phyloP scores from a whole-genome alignment of 2,888 invertebrate genomes.

The Hyposoter didymator region DNA sequence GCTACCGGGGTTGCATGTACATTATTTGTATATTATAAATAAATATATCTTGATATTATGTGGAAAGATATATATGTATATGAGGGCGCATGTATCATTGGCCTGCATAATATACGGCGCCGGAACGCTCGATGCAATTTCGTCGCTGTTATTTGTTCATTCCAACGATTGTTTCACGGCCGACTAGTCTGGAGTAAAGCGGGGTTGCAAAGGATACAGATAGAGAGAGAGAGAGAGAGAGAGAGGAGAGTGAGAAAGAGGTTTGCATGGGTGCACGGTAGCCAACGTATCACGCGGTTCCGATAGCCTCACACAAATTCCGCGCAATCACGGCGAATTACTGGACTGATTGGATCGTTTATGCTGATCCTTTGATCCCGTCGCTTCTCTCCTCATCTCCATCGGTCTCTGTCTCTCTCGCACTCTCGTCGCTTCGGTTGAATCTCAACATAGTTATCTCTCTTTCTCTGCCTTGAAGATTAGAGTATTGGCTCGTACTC shows the following conservation, averaged over 20 bases:
- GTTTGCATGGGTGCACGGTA: slow-evolving; percentile 73
- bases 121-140: slow-evolving; percentile 67
- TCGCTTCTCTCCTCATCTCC: slow-evolving; percentile 70
- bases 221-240: slow-evolving; percentile 21
- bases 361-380: slow-evolving; percentile 83
- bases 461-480: slow-evolving; percentile 50
- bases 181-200: slow-evolving; percentile 46
- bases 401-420: slow-evolving; percentile 38
- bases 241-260: slow-evolving; percentile 9
- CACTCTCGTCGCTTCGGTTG: slow-evolving; percentile 25
- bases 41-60: slow-evolving; percentile 39
- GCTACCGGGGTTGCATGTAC: slow-evolving; percentile 19
- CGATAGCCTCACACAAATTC: slow-evolving; percentile 79
- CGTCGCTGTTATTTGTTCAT: slow-evolving; percentile 69
- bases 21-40: slow-evolving; percentile 31
- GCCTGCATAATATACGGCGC: slow-evolving; percentile 59
- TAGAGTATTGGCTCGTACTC: slow-evolving; percentile 28
- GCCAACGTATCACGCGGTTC: slow-evolving; percentile 72
- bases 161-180: slow-evolving; percentile 69
- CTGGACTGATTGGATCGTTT: slow-evolving; percentile 84
- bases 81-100: slow-evolving; percentile 17
- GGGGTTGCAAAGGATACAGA: neutral
- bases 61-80: slow-evolving; percentile 13
- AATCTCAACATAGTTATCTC: slow-evolving; percentile 46
- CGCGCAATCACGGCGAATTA: slow-evolving; percentile 83